A percentile compares a stretch with the other conserved stretches of the same genome.
These are phyloP conservation scores for Stigmatopora argus DNA, from an alignment of 2,113 vertebrate species.

Conservation along the genomic window DNA sequence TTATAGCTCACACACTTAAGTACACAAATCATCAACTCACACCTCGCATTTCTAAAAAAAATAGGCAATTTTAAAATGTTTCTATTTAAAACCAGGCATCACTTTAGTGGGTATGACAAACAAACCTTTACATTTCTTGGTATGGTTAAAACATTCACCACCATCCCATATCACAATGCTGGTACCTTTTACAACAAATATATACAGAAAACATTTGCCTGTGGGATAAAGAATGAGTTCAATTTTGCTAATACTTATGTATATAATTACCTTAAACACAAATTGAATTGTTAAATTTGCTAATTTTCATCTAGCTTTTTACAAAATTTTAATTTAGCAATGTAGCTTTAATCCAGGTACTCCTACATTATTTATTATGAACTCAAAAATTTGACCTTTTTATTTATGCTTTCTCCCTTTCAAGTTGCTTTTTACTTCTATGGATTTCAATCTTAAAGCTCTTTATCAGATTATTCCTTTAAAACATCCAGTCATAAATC, in stretches of 20 bases:
- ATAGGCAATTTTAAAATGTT: slow-evolving; percentile 29
- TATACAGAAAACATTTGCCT: background rate
- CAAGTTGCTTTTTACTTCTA: slow-evolving; percentile 3
- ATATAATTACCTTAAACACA: background rate
- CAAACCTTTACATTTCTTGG: slow-evolving; percentile 4
- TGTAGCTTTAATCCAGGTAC: background rate
- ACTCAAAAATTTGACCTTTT: background rate
- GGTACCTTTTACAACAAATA: slow-evolving; percentile 1
- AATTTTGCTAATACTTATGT: background rate
- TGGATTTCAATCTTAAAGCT: slow-evolving; percentile 1
- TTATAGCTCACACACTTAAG: slow-evolving; percentile 54
- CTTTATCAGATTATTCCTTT: slow-evolving; percentile 13
- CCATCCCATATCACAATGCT: background rate
- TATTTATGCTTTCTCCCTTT: background rate
- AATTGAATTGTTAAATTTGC: background rate
- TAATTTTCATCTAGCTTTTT: background rate
- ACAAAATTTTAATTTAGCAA: background rate
- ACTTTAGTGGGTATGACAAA: slow-evolving; percentile 16
- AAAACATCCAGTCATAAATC: slow-evolving; percentile 13
- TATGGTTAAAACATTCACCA: background rate
- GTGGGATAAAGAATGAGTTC: background rate
- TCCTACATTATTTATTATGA: background rate
- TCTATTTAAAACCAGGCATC: slow-evolving; percentile 42
- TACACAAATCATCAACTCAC: slow-evolving; percentile 61
- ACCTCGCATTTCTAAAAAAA: slow-evolving; percentile 47